These are phyloP conservation scores for Plotosus lineatus DNA, from an alignment of 2,113 vertebrate genomes.

Conservation along the genomic window DNA sequence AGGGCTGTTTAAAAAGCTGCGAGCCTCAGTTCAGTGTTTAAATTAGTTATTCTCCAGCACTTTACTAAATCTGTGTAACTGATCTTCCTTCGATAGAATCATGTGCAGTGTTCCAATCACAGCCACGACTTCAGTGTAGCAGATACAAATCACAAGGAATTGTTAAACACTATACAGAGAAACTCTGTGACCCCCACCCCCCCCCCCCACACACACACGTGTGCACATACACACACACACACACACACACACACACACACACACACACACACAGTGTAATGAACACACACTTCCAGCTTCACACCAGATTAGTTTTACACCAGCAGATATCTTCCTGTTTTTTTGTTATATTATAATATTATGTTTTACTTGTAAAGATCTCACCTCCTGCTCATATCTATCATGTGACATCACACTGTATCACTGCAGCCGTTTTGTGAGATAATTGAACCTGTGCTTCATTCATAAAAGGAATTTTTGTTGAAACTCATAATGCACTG, in stretches of 20 bases:
- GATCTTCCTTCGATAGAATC: background rate
- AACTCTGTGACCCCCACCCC: background rate
- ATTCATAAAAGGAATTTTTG: background rate
- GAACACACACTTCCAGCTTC: conserved; percentile 15
- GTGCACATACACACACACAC: conserved; percentile 17
- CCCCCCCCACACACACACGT: no score
- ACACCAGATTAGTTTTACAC: background rate
- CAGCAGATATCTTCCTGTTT: background rate
- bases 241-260: conserved; percentile 31
- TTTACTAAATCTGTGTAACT: background rate
- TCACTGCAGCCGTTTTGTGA: no score
- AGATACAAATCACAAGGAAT: background rate
- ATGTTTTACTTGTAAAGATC: background rate
- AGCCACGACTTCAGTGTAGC: background rate
- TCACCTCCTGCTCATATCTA: background rate
- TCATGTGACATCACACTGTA: background rate
- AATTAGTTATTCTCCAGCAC: background rate
- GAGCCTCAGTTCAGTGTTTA: background rate
- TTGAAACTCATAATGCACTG: background rate
- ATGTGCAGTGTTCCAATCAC: background rate
- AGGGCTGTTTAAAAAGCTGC: background rate
- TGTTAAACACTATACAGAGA: conserved; percentile 12
- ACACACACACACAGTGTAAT: conserved; percentile 33
- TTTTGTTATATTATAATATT: no score
- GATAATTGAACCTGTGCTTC: background rate